Evolutionary conservation across 2,797 vertebrate species (phyloP).

Genomic region (Tapirus indicus): DNA sequence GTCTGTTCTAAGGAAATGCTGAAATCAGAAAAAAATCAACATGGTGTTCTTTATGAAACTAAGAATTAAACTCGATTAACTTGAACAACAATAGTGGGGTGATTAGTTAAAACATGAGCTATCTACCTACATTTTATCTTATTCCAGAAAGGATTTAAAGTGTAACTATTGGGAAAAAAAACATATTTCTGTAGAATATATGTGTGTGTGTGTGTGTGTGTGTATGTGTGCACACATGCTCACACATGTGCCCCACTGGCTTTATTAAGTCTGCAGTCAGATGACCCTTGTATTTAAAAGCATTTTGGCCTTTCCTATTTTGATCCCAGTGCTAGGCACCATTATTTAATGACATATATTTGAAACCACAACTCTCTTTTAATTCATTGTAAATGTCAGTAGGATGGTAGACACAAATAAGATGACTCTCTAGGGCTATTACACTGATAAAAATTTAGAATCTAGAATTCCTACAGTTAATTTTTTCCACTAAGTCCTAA

Average conservation of each 20-base stretch:
- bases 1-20: slow-evolving; percentile 9
- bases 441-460: slow-evolving; percentile 51
- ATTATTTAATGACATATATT: background rate
- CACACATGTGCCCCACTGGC: rapidly evolving
- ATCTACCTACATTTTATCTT: background rate
- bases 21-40: background rate
- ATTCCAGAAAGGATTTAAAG: slow-evolving; percentile 22
- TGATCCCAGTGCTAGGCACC: background rate
- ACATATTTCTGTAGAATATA: background rate
- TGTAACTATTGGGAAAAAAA: background rate
- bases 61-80: background rate
- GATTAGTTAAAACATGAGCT: background rate
- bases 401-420: background rate
- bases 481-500: slow-evolving; percentile 23
- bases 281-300: background rate
- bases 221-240: background rate
- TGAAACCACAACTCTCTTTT: slow-evolving; percentile 35
- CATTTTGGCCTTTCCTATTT: background rate
- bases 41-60: background rate
- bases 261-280: background rate
- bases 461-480: slow-evolving; percentile 59
- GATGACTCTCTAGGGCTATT: background rate
- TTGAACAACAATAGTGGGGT: background rate
- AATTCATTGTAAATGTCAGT: slow-evolving; percentile 51
- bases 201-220: background rate